Evolutionary conservation across 2,113 vertebrate genomes (phyloP), one percentile per base, ranked within the genome.

Genomic region (Limanda limanda): DNA sequence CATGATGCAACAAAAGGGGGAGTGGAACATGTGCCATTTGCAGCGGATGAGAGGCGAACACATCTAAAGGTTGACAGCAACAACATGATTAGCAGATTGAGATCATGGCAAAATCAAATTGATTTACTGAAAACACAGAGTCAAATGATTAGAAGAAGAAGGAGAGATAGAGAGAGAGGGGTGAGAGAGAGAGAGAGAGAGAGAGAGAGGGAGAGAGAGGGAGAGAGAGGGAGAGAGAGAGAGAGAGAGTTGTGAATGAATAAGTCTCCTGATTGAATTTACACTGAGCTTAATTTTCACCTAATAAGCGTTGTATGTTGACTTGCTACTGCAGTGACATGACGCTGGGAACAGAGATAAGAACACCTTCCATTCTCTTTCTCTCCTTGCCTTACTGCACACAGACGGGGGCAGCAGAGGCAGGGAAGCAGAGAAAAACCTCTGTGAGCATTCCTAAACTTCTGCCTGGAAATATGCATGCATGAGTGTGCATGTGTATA

Each of bases 301-400:
- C 92, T 94, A 91, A 94, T 94, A 67, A 94, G 71, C 92, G 79
- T 94, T 88, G 93, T 77, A 81, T 25, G 37, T 64, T 66, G 87
- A 69, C 64, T 90, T 86, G 74, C 17, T 52, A 6, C 27, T 75
- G 42, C 27, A 5, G 10, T 18, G 13, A 84, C 64, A 21, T 72
- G 66, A 82, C 55, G 60, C 8, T 74, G 51, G 58, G 35, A 78
- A 63, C 35, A 68, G 69, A 79, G 31, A 31, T 8, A 31, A 6
- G 31, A 31, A 31, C 40, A 42, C 15, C 35, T 4, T 18, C 21
- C 35, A 40, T 23, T 71, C 60, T 54, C 51, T 27, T 20, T 14
- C 54, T 12, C 71, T 69, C 51, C 21, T 24, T 48, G 10, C 14
- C 52, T 65, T 18, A 60, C 69, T 73, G 78, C 48, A 23, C 48